A percentile compares a stretch with the other conserved stretches of the same genome.
Conservation (phyloP, 2,797 vertebrate genomes). For the Rhinoraja longicauda region DNA sequence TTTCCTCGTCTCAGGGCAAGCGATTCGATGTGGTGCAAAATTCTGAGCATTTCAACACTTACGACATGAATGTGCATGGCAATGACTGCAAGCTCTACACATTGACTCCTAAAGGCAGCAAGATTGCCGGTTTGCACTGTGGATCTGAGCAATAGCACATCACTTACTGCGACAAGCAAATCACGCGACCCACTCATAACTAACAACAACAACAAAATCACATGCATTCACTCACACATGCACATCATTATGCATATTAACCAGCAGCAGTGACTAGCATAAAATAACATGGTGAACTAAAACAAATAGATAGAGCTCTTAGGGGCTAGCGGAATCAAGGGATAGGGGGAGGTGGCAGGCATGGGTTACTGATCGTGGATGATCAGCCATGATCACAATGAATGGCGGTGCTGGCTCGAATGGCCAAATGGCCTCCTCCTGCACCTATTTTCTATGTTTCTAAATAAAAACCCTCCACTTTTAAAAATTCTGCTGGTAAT, state of each 20-base stretch:
- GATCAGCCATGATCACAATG: no score
- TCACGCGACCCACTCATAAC: background rate
- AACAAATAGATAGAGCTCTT: no score
- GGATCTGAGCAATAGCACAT: background rate
- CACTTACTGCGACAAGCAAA: background rate
- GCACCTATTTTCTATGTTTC: no score
- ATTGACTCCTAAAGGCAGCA: background rate
- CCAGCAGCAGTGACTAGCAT: background rate
- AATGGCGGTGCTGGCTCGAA: no score
- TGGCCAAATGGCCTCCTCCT: no score
- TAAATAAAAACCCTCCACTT: background rate
- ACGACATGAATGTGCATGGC: background rate
- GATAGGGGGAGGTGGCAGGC: no score
- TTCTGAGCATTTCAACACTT: background rate
- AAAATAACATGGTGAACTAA: background rate
- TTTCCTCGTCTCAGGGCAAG: background rate
- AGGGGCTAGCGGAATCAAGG: no score
- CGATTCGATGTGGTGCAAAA: background rate
- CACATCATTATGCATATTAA: background rate
- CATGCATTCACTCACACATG: background rate
- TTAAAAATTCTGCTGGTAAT: no score
- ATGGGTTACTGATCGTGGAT: no score
- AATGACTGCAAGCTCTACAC: background rate
- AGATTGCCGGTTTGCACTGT: background rate
- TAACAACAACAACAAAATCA: background rate